A percentile compares a stretch with the other conserved stretches of the same genome.
Conservation (phyloP, 30 jellyfish, hydroid and myxozoan species). For the Chironex yamaguchii region DNA sequence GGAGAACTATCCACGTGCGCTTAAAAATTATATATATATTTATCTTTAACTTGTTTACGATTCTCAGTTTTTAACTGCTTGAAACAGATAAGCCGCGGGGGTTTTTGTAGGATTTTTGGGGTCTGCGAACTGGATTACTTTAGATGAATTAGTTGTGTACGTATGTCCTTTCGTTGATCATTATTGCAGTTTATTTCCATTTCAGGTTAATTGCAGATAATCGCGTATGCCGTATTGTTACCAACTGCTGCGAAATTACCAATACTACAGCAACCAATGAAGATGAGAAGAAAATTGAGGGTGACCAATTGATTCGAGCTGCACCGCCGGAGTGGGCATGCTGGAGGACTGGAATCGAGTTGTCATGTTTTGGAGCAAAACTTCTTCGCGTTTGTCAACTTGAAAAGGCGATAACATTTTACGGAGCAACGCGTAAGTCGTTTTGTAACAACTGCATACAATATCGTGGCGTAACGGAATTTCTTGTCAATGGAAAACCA, state of each 20-base stretch:
- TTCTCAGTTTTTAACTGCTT: too few relatives aligned
- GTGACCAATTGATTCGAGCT: slow-evolving; percentile 75
- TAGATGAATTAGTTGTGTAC: too few relatives aligned
- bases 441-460: too few relatives aligned
- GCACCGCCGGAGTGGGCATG: slow-evolving; percentile 99
- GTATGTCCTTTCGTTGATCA: too few relatives aligned
- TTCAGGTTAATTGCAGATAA: slow-evolving; percentile 93
- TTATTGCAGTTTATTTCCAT: neutral
- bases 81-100: too few relatives aligned
- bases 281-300: slow-evolving; percentile 35
- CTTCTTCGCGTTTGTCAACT: slow-evolving; percentile 92
- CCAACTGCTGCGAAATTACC: slow-evolving; percentile 74
- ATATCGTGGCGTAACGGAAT: too few relatives aligned
- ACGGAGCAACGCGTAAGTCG: slow-evolving; percentile 80
- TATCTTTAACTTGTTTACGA: too few relatives aligned
- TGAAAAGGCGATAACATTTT: slow-evolving; percentile 56
- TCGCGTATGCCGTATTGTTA: slow-evolving; percentile 78
- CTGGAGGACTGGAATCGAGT: slow-evolving; percentile 96
- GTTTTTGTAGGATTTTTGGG: too few relatives aligned
- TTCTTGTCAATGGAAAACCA: too few relatives aligned
- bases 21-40: too few relatives aligned
- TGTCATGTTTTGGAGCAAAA: slow-evolving; percentile 94
- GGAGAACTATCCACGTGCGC: too few relatives aligned
- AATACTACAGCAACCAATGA: slow-evolving; percentile 25
- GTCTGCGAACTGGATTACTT: too few relatives aligned